Conservation (phyloP, 2,113 vertebrate species). For the Peromyscus leucopus region DNA sequence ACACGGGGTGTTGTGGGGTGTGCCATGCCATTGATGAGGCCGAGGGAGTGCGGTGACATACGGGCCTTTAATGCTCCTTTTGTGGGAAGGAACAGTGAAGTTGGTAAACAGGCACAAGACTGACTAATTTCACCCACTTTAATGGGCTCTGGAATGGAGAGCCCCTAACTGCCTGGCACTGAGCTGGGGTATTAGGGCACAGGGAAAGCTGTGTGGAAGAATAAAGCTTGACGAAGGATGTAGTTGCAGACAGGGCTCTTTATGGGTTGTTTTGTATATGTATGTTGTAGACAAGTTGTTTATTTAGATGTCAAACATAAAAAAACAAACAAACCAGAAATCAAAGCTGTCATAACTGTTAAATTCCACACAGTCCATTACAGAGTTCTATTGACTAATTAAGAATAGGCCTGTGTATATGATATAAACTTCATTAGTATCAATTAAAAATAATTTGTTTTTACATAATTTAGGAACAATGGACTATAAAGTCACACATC, state of each 20-base stretch:
- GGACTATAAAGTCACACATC: background rate
- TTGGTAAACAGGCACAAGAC: background rate
- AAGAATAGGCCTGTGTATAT: background rate
- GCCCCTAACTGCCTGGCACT: background rate
- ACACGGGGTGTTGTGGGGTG: accelerated
- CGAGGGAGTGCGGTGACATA: background rate
- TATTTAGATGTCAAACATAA: background rate
- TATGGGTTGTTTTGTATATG: background rate
- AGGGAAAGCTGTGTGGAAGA: background rate
- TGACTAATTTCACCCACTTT: background rate
- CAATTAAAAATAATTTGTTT: background rate
- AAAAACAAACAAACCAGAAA: background rate
- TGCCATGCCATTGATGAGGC: background rate
- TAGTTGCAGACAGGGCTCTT: background rate
- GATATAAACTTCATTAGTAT: background rate
- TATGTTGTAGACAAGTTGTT: background rate
- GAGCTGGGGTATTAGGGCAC: background rate
- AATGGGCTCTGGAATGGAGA: background rate
- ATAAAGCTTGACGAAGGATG: background rate
- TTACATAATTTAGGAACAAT: background rate
- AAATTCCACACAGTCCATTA: background rate
- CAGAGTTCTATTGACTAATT: background rate
- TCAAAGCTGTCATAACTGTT: background rate
- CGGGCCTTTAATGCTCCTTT: background rate
- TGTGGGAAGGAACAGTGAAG: background rate